These are phyloP conservation scores for Coreius guichenoti DNA, from an alignment of 2,797 vertebrate species.

Conservation along the genomic window DNA sequence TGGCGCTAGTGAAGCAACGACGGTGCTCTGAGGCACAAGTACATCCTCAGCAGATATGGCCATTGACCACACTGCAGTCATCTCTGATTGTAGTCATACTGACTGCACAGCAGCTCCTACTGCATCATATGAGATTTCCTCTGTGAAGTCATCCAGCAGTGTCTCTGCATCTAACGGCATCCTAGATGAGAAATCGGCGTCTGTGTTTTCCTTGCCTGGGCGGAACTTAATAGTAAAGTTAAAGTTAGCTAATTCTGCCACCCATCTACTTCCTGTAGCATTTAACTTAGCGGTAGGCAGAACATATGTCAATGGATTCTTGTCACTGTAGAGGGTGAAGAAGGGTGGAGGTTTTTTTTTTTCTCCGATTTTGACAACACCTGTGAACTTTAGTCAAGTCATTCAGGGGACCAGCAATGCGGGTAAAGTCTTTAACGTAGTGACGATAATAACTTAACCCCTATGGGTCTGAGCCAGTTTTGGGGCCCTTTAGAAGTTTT, in stretches of 20 bases:
- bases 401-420: too few species aligned
- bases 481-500: too few species aligned
- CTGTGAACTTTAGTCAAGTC: too few species aligned
- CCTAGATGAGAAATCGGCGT: background rate
- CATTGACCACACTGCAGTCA: background rate
- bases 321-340: too few species aligned
- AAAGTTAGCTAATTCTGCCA: background rate
- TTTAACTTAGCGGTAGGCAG: background rate
- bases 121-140: background rate
- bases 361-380: too few species aligned
- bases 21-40: background rate
- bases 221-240: background rate
- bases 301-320: background rate
- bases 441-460: too few species aligned
- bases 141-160: background rate
- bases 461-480: too few species aligned
- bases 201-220: background rate
- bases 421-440: too few species aligned
- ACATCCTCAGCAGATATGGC: background rate
- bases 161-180: background rate
- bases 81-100: conserved; percentile 6
- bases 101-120: background rate
- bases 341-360: too few species aligned
- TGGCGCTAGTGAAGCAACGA: background rate
- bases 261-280: background rate